Base-by-base conservation (phyloP, 1,140 invertebrate genomes). In the Steinernema khuongi region DNA sequence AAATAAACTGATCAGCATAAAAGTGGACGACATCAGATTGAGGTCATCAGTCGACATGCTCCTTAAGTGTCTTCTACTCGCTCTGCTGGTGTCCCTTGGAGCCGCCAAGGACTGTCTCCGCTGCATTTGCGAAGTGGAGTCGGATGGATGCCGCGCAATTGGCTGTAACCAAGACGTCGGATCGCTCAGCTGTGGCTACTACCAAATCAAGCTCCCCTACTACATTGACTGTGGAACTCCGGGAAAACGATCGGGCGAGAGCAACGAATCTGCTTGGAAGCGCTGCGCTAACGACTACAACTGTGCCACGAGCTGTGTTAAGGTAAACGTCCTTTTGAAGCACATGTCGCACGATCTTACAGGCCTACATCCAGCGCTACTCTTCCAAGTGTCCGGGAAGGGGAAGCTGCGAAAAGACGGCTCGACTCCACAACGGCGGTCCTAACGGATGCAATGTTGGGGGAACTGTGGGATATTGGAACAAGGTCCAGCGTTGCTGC, bases 121-220 rank as follows among this genome's bases (percentile, higher is more conserved):
- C 36, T 78, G 77, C 77, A 78, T 78, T 68, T 78, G 77, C 70
- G 32, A 76, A 77, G 68, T 74, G 11, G 83, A 84, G 70, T 83
- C 81, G 31, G 7, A 14, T 22, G 76, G 77, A 43, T 84, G 82
- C 32, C 75, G 71, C 36, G 75, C 81, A 36, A 75, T 86, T 19
- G 82, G 79, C 41, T 86, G 85, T 74, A 36, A 73, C 26, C 77
- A 76, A 77, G 85, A 86, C 72, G 78, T 80, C 1, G 80, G 79
- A 36, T 81, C 80, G 0, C 71, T 85, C n/a, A 85, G 81, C 68
- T 86, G 85, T 72, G 85, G 85, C 17, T 85, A 85, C 71, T 86
- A 81, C 74, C 85, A 86, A 71, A 69, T 80, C 41, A 76, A 85
- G 71, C 36, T 77, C 11, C 33, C 75, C 1, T 85, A 85, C 76